Evolutionary conservation across 2,888 invertebrate species (phyloP).

Genomic region (Cerastis rubricosa): DNA sequence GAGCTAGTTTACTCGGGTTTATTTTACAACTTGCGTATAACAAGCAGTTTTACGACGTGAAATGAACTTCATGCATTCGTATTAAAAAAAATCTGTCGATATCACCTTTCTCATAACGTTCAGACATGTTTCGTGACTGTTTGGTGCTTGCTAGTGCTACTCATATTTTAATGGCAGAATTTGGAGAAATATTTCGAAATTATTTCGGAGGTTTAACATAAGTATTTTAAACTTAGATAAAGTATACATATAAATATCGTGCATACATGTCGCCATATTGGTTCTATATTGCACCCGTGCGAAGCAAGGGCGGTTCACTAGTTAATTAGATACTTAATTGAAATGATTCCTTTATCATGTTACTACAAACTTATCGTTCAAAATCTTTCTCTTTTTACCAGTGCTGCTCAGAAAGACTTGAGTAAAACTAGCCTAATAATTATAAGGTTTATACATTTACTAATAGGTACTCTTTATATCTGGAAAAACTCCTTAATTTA

Average conservation of each 20-base stretch:
- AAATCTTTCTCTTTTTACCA: background rate
- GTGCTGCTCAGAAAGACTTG: background rate
- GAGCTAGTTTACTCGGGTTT: constrained; percentile 28
- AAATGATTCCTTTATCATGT: background rate
- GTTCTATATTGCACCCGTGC: background rate
- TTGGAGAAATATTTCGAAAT: background rate
- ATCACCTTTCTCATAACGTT: background rate
- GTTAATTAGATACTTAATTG: background rate
- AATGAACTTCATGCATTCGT: background rate
- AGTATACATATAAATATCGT: background rate
- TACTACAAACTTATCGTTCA: background rate
- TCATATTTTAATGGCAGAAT: background rate
- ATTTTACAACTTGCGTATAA: constrained; percentile 40
- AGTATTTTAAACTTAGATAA: background rate
- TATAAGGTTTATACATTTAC: constrained; percentile 8
- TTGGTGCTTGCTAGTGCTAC: background rate
- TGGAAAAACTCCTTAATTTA: constrained; percentile 48
- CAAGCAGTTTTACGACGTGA: constrained; percentile 44
- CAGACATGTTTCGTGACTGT: background rate
- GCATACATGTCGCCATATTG: background rate
- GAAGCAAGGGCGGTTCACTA: background rate
- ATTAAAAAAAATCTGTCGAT: background rate
- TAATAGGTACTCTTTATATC: constrained; percentile 2
- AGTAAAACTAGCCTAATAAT: constrained; percentile 19
- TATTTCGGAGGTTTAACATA: background rate